A percentile compares a stretch with the other conserved stretches of the same genome.
Conservation (phyloP, 2,113 vertebrate genomes). For the Nesoenas mayeri region DNA sequence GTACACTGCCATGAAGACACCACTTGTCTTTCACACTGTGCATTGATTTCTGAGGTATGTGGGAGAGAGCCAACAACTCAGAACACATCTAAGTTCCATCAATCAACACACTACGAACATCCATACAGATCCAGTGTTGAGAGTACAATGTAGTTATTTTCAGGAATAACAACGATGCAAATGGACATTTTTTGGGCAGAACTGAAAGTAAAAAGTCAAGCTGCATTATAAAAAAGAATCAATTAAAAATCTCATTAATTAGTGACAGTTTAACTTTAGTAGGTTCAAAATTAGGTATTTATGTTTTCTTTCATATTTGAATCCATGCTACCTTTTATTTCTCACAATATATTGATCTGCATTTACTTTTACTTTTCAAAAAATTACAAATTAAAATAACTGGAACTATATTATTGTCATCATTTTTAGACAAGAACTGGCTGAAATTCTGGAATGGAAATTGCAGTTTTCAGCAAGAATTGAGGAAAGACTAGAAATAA, state of each 20-base stretch:
- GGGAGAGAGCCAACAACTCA: background rate
- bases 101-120: background rate
- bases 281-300: background rate
- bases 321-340: background rate
- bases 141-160: background rate
- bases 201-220: background rate
- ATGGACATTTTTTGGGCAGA: background rate
- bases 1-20: background rate
- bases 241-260: background rate
- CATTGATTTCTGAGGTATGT: background rate
- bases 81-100: background rate
- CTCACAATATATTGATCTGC: background rate
- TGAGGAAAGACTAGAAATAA: background rate
- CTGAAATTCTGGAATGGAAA: background rate
- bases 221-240: background rate
- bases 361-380: background rate
- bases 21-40: background rate
- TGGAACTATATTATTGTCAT: background rate
- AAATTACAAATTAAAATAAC: background rate
- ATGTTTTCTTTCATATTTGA: background rate
- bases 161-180: background rate
- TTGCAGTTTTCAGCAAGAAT: background rate
- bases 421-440: background rate
- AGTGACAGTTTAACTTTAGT: background rate
- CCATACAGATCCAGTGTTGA: background rate